Evolutionary conservation across 2,888 invertebrate genomes (phyloP).

Genomic region (Chymomyza caudatula): DNA sequence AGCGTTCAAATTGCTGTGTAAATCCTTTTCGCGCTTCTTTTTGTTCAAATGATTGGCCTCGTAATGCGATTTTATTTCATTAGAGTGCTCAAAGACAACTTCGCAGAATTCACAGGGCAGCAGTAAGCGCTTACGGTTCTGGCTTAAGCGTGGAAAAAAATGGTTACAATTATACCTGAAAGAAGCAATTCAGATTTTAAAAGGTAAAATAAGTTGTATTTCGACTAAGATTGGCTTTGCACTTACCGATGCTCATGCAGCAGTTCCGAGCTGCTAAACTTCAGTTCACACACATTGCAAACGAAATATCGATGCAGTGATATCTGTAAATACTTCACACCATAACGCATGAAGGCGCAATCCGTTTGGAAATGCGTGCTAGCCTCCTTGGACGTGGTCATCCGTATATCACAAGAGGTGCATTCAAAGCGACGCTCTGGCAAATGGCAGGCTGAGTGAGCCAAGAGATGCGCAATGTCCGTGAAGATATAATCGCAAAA

Average conservation of each 20-base stretch:
- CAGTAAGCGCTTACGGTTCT: slow-evolving; percentile 48
- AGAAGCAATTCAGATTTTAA: not conserved
- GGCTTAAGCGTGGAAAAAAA: slow-evolving; percentile 75
- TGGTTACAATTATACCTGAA: slow-evolving; percentile 73
- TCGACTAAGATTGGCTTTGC: not conserved
- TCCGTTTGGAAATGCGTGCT: slow-evolving; percentile 80
- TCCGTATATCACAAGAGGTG: slow-evolving; percentile 76
- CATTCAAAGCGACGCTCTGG: slow-evolving; percentile 74
- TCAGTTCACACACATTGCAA: slow-evolving; percentile 77
- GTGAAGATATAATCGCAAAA: slow-evolving; percentile 82
- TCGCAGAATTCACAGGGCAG: slow-evolving; percentile 76
- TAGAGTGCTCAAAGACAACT: slow-evolving; percentile 64
- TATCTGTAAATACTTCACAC: slow-evolving; percentile 58
- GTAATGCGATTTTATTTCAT: slow-evolving; percentile 78
- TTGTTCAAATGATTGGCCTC: slow-evolving; percentile 81
- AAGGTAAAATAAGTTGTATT: no score
- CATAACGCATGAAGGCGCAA: slow-evolving; percentile 74
- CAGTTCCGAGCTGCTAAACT: slow-evolving; percentile 71
- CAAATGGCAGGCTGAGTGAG: slow-evolving; percentile 73
- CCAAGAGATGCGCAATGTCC: slow-evolving; percentile 78
- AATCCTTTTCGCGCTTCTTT: slow-evolving; percentile 77
- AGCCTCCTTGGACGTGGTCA: slow-evolving; percentile 80
- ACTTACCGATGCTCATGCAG: slow-evolving; percentile 76
- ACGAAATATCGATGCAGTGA: slow-evolving; percentile 69
- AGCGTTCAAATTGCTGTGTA: slow-evolving; percentile 33